Percentiles rank a stretch among this genome's conserved stretches.
Conservation (phyloP, 2,888 invertebrate genomes). For the Empis stercorea region DNA sequence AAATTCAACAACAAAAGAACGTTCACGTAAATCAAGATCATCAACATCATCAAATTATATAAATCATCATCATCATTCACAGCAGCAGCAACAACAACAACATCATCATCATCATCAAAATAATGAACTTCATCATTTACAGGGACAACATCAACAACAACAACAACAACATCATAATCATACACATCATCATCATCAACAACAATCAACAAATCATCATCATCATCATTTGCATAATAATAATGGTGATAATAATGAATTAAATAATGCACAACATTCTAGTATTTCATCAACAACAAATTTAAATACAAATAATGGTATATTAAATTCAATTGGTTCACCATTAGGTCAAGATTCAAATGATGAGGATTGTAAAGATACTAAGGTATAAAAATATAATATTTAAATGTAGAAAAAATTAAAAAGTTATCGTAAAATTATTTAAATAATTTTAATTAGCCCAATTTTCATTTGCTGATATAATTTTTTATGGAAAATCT, state of each 20-base stretch:
- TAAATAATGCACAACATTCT: slow-evolving; percentile 12
- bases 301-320: not conserved
- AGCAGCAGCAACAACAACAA: too few relatives aligned
- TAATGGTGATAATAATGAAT: slow-evolving; percentile 10
- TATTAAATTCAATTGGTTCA: not conserved
- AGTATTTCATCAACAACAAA: slow-evolving; percentile 29
- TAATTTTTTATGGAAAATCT: too few relatives aligned
- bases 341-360: not conserved
- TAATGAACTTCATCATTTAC: slow-evolving; percentile 9
- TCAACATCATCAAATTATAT: slow-evolving; percentile 4
- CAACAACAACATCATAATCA: slow-evolving; percentile 17
- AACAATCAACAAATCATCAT: slow-evolving; percentile 24
- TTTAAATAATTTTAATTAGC: too few relatives aligned
- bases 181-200: slow-evolving; percentile 23
- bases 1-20: not conserved
- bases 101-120: slow-evolving; percentile 15
- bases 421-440: too few relatives aligned
- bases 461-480: too few relatives aligned
- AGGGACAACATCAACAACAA: slow-evolving; percentile 38
- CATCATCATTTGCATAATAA: slow-evolving; percentile 13
- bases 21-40: slow-evolving; percentile 5
- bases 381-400: not conserved
- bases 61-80: slow-evolving; percentile 24
- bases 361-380: not conserved
- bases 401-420: too few relatives aligned